Percentiles rank a stretch among this genome's conserved stretches.
Conservation (phyloP, 2,797 vertebrate species). For the Falco concolor region DNA sequence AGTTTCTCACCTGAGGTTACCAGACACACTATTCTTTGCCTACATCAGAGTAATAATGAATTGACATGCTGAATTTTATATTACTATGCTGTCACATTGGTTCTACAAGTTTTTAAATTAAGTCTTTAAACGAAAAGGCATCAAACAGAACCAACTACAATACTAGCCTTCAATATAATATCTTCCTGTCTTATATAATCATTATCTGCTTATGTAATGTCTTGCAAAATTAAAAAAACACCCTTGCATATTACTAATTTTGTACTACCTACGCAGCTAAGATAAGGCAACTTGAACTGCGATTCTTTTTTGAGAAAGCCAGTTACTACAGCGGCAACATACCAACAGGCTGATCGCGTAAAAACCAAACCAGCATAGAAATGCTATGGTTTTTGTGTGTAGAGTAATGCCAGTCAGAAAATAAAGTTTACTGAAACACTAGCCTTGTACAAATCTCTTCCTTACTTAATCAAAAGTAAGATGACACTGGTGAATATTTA, state of each 20-base stretch:
- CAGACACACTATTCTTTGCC: not conserved
- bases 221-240: conserved; percentile 48
- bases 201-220: conserved; percentile 25
- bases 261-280: conserved; percentile 38
- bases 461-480: not conserved
- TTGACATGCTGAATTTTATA: not conserved
- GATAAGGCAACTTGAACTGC: conserved; percentile 42
- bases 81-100: not conserved
- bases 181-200: conserved; percentile 36
- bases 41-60: not conserved
- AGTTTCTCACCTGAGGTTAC: not conserved
- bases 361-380: not conserved
- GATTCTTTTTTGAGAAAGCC: conserved; percentile 57
- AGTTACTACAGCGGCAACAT: not conserved
- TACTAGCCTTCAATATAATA: conserved; percentile 32
- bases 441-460: not conserved
- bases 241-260: conserved; percentile 29
- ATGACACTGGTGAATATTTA: not conserved
- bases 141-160: not conserved
- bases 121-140: not conserved
- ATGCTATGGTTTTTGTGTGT: not conserved
- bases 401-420: not conserved
- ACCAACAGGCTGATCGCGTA: not conserved
- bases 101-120: not conserved
- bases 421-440: conserved; percentile 19